Evolutionary conservation across 2,113 vertebrate species (phyloP).

Genomic region (Crotalus horridus): DNA sequence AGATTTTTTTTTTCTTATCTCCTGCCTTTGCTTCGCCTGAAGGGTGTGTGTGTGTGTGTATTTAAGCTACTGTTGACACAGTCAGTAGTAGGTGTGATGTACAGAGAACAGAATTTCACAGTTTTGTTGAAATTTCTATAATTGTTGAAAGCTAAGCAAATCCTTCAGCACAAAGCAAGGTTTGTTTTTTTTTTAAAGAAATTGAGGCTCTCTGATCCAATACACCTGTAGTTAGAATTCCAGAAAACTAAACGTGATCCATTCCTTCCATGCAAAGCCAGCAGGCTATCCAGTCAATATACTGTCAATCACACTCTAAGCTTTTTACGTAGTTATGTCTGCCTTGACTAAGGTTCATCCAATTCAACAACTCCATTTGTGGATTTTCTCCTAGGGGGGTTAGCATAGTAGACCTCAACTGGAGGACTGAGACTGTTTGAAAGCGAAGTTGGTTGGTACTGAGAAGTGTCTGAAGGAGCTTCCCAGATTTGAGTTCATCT

Average conservation of each 20-base stretch:
- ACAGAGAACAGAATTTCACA: not conserved
- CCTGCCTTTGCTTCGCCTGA: not conserved
- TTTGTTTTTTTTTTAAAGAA: not conserved
- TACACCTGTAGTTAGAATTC: not conserved
- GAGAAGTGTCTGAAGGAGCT: too few relatives aligned
- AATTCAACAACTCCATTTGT: too few relatives aligned
- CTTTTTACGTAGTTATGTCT: not conserved
- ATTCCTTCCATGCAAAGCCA: not conserved
- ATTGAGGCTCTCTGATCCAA: not conserved
- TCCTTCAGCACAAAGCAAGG: not conserved
- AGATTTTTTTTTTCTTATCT: not conserved
- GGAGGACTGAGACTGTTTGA: too few relatives aligned
- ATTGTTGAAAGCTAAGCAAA: not conserved
- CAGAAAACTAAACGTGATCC: not conserved
- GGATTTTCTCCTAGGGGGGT: too few relatives aligned
- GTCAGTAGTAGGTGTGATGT: not conserved
- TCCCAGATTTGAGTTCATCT: too few relatives aligned
- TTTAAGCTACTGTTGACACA: not conserved
- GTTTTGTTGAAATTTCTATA: not conserved
- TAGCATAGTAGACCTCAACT: too few relatives aligned
- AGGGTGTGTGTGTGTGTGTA: not conserved
- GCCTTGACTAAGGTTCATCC: too few relatives aligned
- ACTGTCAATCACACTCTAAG: not conserved
- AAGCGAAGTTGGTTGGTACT: too few relatives aligned
- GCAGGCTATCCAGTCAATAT: not conserved